Conservation (phyloP, 2,888 invertebrate genomes). For the Drosophila kuntzei region DNA sequence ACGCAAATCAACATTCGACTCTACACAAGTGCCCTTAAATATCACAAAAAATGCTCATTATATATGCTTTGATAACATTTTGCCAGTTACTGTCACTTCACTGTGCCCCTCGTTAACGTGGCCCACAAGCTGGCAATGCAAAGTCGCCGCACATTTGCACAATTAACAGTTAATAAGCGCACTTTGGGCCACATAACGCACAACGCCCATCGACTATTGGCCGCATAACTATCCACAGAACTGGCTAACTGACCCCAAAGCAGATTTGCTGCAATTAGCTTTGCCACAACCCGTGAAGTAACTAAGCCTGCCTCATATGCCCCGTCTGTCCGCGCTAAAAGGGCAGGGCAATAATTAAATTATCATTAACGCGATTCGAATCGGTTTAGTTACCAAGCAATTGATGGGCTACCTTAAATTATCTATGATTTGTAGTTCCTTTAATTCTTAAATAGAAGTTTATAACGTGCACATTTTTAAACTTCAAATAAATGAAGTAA, state of each 20-base stretch:
- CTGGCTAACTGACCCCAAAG: conserved; percentile 71
- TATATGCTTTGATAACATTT: conserved; percentile 8
- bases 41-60: conserved; percentile 13
- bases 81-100: not conserved
- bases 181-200: conserved; percentile 16
- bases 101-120: not conserved
- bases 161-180: conserved; percentile 77
- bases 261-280: conserved; percentile 74
- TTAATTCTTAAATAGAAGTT: no score
- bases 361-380: conserved; percentile 66
- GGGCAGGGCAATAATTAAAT: conserved; percentile 65
- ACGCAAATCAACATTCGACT: conserved; percentile 26
- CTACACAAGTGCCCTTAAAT: not conserved
- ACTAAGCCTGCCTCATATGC: conserved; percentile 48
- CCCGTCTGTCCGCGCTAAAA: conserved; percentile 6
- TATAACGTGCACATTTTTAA: no score
- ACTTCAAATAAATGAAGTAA: no score
- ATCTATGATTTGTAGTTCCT: not conserved
- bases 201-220: conserved; percentile 8
- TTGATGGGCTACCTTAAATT: not conserved
- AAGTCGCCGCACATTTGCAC: conserved; percentile 51
- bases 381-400: conserved; percentile 37
- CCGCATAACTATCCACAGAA: conserved; percentile 34
- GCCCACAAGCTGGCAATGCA: conserved; percentile 14
- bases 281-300: conserved; percentile 63